A percentile compares a stretch with the other conserved stretches of the same genome.
These are phyloP conservation scores for Pseudanteris insignis DNA, from an alignment of 2,888 invertebrate species.

Conservation along the genomic window DNA sequence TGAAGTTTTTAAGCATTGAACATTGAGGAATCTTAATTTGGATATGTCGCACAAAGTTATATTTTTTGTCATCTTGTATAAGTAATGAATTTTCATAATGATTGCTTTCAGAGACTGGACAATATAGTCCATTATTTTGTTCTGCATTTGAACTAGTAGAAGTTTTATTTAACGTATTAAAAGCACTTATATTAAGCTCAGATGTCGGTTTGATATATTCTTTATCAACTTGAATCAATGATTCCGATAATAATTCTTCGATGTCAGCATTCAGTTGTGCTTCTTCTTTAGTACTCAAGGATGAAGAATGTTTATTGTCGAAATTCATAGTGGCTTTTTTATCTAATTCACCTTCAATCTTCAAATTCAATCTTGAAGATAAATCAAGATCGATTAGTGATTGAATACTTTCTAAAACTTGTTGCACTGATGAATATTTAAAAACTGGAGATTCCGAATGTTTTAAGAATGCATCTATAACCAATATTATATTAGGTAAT, in stretches of 20 bases:
- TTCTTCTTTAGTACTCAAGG: constrained; percentile 53
- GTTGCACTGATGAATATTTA: constrained; percentile 48
- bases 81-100: constrained; percentile 78
- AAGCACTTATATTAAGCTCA: constrained; percentile 20
- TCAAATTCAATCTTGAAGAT: constrained; percentile 14
- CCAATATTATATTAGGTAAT: background rate
- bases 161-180: constrained; percentile 19
- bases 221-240: constrained; percentile 48
- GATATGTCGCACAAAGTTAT: constrained; percentile 18
- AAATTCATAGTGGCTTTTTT: background rate
- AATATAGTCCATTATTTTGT: constrained; percentile 59
- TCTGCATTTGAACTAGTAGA: constrained; percentile 46
- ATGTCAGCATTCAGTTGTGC: constrained; percentile 61
- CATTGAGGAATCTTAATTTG: constrained; percentile 8
- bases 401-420: constrained; percentile 55
- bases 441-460: constrained; percentile 11
- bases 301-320: constrained; percentile 24
- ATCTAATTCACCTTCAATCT: constrained; percentile 9
- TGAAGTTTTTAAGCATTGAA: background rate
- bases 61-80: constrained; percentile 52
- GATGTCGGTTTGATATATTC: constrained; percentile 24
- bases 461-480: constrained; percentile 8
- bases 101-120: constrained; percentile 79
- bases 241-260: constrained; percentile 60
- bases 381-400: constrained; percentile 50